Conservation (phyloP, 1,140 invertebrate genomes). For the Cephus cinctus region DNA sequence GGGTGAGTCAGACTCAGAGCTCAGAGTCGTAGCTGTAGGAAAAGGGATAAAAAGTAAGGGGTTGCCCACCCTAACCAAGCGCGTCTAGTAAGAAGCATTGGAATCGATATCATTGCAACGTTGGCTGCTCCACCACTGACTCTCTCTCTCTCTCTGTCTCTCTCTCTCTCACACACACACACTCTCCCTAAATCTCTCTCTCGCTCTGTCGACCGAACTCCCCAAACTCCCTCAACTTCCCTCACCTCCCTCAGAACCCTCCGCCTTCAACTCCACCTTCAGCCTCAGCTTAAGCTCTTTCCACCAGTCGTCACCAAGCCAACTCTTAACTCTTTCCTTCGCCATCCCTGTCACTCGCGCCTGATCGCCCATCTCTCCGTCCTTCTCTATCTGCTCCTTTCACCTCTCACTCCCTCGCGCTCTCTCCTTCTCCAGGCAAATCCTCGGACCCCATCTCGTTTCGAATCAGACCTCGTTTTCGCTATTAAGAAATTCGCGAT, state of each 20-base stretch:
- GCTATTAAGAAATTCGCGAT: conserved; percentile 26
- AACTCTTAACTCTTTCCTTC: conserved; percentile 54
- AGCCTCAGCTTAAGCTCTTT: too few species aligned
- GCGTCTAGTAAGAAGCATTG: conserved; percentile 55
- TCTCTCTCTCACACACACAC: neutral
- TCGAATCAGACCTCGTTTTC: conserved; percentile 34
- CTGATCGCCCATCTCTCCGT: too few species aligned
- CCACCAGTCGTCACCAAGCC: conserved; percentile 42
- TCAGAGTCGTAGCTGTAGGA: conserved; percentile 22
- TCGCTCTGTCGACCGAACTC: too few species aligned
- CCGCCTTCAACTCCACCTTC: conserved; percentile 17
- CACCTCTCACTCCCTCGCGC: conserved; percentile 15
- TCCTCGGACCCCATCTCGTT: too few species aligned
- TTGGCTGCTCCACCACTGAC: conserved; percentile 37
- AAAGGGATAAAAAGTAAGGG: conserved; percentile 55
- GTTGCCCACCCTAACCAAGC: conserved; percentile 51
- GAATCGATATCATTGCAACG: conserved; percentile 58
- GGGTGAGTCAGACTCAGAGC: conserved; percentile 15
- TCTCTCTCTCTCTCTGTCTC: conserved; percentile 16
- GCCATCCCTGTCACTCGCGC: conserved; percentile 25
- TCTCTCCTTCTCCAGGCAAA: conserved; percentile 18
- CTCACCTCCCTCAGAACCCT: conserved; percentile 4
- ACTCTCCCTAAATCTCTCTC: too few species aligned
- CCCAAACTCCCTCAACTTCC: too few species aligned
- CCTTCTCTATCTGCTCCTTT: conserved; percentile 8